phyloP scores from a whole-genome alignment of 2,113 vertebrate genomes.

The Dromas ardeola region DNA sequence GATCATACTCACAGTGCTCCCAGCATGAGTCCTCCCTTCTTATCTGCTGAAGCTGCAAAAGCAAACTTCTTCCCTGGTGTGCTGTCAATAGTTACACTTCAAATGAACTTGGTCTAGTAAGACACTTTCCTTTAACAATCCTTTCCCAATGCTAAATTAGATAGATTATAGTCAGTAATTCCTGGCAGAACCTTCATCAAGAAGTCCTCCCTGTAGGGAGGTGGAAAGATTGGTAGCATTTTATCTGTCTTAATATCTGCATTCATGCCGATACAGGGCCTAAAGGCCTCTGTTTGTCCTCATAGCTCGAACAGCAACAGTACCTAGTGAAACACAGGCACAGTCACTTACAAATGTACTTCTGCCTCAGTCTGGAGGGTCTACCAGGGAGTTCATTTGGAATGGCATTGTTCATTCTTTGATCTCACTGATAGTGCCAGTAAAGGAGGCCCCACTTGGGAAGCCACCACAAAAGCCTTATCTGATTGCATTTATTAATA shows the following conservation, averaged over 20 bases:
- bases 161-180: not conserved
- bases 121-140: not conserved
- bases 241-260: not conserved
- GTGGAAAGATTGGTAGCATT: not conserved
- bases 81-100: not conserved
- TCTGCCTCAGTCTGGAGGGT: not conserved
- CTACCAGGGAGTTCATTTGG: not conserved
- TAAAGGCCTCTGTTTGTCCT: not conserved
- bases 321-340: not conserved
- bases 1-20: not conserved
- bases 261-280: not conserved
- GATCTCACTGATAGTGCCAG: slow-evolving; percentile 11
- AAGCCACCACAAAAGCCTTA: slow-evolving; percentile 29
- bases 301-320: not conserved
- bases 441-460: not conserved
- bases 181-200: not conserved
- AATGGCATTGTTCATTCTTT: slow-evolving; percentile 8
- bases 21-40: not conserved
- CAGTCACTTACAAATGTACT: not conserved
- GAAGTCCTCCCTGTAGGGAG: not conserved
- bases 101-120: not conserved
- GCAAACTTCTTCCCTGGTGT: not conserved
- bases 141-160: not conserved
- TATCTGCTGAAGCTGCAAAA: not conserved
- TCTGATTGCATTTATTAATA: slow-evolving; percentile 46